Evolutionary conservation across 2,113 vertebrate genomes (phyloP).

Genomic region (Pseudorhombus dupliciocellatus): DNA sequence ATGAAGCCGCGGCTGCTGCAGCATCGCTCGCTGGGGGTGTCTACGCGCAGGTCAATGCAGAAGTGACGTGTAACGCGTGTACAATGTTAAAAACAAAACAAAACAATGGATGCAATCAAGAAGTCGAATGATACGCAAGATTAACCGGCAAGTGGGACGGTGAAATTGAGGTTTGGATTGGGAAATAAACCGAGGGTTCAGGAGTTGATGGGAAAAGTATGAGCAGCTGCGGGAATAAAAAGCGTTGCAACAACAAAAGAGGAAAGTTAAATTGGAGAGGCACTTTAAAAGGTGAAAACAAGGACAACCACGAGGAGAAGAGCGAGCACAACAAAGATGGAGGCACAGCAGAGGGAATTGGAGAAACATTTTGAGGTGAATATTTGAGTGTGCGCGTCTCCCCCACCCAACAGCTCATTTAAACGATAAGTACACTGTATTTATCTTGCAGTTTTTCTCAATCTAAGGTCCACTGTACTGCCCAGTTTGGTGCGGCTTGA

Average conservation of each 20-base stretch:
- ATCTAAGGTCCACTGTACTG: no score
- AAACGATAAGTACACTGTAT: no score
- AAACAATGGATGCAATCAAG: constrained; percentile 18
- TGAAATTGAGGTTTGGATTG: constrained; percentile 2
- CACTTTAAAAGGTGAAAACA: constrained; percentile 2
- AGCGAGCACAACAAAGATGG: constrained; percentile 13
- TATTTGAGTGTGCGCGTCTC: neutral
- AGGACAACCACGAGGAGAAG: neutral
- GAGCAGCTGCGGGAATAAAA: constrained; percentile 1
- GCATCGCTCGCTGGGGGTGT: neutral
- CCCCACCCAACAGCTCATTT: no score
- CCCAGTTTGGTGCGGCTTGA: no score
- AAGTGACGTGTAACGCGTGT: neutral
- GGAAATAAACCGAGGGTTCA: neutral
- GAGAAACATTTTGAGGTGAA: neutral
- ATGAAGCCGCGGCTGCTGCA: neutral
- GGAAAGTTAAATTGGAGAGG: neutral
- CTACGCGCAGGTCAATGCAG: neutral
- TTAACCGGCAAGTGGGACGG: neutral
- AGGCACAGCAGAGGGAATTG: neutral
- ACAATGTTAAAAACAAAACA: neutral
- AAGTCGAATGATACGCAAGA: neutral
- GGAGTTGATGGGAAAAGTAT: neutral
- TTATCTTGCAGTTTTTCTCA: no score
- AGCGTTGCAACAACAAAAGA: neutral